A percentile compares a stretch with the other conserved stretches of the same genome.
Conservation (phyloP, 2,113 vertebrate species). For the Gila orcuttii region DNA sequence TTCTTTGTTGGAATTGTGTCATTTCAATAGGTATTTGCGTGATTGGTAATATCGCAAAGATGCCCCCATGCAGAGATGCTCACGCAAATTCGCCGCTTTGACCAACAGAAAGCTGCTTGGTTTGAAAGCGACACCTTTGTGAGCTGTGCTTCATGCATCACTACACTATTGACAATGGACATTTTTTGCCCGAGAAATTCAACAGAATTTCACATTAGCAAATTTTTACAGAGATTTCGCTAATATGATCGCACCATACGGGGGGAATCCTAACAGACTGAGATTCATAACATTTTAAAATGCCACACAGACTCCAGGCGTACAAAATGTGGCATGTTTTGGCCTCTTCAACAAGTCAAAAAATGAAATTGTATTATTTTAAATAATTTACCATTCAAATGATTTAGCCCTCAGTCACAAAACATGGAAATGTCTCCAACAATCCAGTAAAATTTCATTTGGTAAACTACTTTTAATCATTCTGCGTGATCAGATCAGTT, state of each 20-base stretch:
- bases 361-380: not conserved
- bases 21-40: not conserved
- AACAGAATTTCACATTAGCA: not conserved
- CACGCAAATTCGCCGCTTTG: not conserved
- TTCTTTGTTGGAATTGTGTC: not conserved
- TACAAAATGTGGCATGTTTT: conserved; percentile 6
- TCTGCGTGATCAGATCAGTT: not conserved
- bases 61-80: not conserved
- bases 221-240: not conserved
- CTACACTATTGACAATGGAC: not conserved
- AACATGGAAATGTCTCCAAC: conserved; percentile 1
- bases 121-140: not conserved
- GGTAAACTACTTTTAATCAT: conserved; percentile 44
- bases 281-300: conserved; percentile 13
- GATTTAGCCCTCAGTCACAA: conserved; percentile 27
- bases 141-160: no score
- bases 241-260: conserved; percentile 34
- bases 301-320: conserved; percentile 5
- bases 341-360: not conserved
- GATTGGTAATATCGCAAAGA: not conserved
- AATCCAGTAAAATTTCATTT: conserved; percentile 34
- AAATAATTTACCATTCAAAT: conserved; percentile 46
- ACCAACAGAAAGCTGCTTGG: not conserved
- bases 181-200: not conserved
- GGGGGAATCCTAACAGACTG: conserved; percentile 28